Percentiles rank a stretch among this genome's conserved stretches.
phyloP scores from a whole-genome alignment of 1,140 invertebrate genomes.

The Tetragnatha versicolor region DNA sequence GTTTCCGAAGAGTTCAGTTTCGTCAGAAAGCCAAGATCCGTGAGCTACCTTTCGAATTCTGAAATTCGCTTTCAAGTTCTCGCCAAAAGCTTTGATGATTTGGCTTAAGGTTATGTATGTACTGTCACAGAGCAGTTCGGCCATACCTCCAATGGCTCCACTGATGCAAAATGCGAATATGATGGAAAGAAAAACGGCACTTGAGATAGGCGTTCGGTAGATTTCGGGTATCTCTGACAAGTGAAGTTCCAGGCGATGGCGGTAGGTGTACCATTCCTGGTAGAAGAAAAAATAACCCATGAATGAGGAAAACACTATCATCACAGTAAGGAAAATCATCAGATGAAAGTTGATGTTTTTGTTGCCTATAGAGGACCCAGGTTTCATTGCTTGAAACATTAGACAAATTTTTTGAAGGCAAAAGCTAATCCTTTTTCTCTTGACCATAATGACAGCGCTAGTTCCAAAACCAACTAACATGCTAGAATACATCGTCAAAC shows the following conservation, averaged over 20 bases:
- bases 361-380: not conserved
- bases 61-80: not conserved
- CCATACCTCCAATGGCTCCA: not conserved
- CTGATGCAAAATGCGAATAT: not conserved
- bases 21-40: not conserved
- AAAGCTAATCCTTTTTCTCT: not conserved
- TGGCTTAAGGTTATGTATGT: not conserved
- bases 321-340: not conserved
- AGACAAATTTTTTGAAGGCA: not conserved
- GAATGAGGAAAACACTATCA: not conserved
- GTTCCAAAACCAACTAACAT: too few species aligned
- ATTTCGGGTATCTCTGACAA: not conserved
- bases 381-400: not conserved
- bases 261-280: not conserved
- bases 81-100: not conserved
- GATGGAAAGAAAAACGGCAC: not conserved
- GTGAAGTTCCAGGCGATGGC: not conserved
- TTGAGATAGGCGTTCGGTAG: not conserved
- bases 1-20: not conserved
- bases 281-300: not conserved
- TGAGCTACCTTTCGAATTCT: not conserved
- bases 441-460: not conserved
- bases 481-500: too few species aligned
- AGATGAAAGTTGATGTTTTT: not conserved
- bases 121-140: not conserved